Percentiles rank a stretch among this genome's conserved stretches.
Evolutionary conservation across 1,140 invertebrate genomes (phyloP).

Genomic region (Pygmarrhopalites habei): DNA sequence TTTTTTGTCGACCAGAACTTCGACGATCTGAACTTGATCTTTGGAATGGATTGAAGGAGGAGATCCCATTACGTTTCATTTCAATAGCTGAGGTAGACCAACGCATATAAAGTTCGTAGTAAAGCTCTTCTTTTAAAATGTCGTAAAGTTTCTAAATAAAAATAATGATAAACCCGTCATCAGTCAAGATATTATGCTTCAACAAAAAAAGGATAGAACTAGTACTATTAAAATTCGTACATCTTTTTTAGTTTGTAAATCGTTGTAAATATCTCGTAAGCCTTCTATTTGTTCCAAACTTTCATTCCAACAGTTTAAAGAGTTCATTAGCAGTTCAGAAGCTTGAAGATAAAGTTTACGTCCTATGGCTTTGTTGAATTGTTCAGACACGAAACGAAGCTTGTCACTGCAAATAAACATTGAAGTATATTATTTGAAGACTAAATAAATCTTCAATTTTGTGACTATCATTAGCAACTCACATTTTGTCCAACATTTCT

Average conservation of each 20-base stretch:
- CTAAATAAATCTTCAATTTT: too few species aligned
- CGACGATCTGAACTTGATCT: constrained; percentile 40
- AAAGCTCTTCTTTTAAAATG: constrained; percentile 63
- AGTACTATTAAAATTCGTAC: constrained; percentile 43
- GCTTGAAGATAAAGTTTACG: constrained; percentile 78
- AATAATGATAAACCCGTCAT: too few species aligned
- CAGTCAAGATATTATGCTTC: too few species aligned
- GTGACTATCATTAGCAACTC: constrained; percentile 43
- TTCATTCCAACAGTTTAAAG: constrained; percentile 59
- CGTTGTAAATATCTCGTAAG: constrained; percentile 63
- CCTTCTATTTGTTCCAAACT: constrained; percentile 70
- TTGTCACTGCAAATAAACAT: constrained; percentile 56
- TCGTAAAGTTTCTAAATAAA: constrained; percentile 56
- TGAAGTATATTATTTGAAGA: background rate
- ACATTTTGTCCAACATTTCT: constrained; percentile 82
- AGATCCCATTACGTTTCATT: constrained; percentile 56
- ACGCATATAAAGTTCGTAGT: constrained; percentile 64
- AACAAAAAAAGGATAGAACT: too few species aligned
- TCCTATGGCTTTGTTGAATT: constrained; percentile 59
- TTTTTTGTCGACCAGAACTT: constrained; percentile 39
- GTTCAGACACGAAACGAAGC: constrained; percentile 67
- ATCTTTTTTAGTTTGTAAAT: constrained; percentile 64
- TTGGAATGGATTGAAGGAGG: constrained; percentile 43
- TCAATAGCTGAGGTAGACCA: constrained; percentile 52
- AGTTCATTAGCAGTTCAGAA: constrained; percentile 68